Conservation (phyloP, 2,113 vertebrate species). For the Rhabdornis inornatus region DNA sequence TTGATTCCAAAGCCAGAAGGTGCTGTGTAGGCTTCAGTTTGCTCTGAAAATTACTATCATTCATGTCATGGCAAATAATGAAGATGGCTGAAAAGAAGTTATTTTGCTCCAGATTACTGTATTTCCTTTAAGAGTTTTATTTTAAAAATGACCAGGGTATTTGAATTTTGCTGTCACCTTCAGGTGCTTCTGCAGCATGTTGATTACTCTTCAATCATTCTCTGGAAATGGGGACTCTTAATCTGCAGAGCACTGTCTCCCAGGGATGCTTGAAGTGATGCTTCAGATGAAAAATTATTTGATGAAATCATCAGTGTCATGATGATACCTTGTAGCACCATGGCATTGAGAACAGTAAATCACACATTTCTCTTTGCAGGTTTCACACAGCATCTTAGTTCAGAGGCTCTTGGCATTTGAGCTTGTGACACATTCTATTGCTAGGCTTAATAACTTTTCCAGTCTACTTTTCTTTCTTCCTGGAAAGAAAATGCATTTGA, state of each 20-base stretch:
- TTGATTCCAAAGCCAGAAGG: background rate
- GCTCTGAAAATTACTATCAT: background rate
- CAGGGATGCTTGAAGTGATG: background rate
- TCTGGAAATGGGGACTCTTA: background rate
- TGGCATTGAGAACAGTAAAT: background rate
- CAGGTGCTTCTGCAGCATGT: background rate
- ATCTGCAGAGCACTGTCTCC: background rate
- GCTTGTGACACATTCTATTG: background rate
- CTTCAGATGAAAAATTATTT: background rate
- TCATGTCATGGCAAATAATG: background rate
- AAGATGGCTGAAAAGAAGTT: background rate
- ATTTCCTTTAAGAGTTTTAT: background rate
- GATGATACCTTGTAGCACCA: background rate
- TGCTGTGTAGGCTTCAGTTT: background rate
- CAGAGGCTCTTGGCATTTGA: background rate
- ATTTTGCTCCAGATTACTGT: background rate
- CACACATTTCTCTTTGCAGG: background rate
- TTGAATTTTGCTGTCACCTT: background rate
- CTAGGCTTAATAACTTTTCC: background rate
- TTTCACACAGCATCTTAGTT: background rate
- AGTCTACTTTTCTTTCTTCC: background rate
- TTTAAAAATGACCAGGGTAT: background rate
- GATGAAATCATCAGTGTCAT: background rate
- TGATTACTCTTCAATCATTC: background rate
- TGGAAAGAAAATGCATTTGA: background rate